Conservation (phyloP, 2,113 vertebrate species). For the Chunga burmeisteri region DNA sequence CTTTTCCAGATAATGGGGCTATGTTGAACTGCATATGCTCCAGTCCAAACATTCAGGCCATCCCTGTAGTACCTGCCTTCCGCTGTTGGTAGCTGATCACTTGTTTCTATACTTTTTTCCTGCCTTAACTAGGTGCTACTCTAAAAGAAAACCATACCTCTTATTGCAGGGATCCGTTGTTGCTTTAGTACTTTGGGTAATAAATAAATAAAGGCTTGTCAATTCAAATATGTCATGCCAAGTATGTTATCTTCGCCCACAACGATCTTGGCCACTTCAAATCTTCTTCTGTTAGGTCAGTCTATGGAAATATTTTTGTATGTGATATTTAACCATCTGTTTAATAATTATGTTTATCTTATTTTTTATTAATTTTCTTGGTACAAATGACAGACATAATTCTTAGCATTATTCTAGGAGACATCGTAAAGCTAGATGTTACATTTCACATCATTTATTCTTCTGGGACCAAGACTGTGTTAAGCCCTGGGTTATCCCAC, state of each 20-base stretch:
- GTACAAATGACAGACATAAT: neutral
- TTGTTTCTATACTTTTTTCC: neutral
- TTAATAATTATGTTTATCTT: neutral
- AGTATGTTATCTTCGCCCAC: neutral
- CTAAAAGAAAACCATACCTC: neutral
- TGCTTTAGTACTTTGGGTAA: neutral
- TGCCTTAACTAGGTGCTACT: neutral
- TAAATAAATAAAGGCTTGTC: neutral
- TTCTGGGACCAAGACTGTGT: neutral
- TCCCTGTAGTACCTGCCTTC: neutral
- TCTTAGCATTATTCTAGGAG: neutral
- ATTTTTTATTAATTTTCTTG: neutral
- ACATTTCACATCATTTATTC: neutral
- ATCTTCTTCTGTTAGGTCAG: neutral
- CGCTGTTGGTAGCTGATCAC: neutral
- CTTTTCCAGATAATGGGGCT: neutral
- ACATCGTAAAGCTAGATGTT: neutral
- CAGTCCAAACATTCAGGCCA: neutral
- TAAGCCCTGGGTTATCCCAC: neutral
- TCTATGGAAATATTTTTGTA: neutral
- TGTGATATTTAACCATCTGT: neutral
- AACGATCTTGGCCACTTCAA: neutral
- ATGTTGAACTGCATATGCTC: neutral
- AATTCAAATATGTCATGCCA: neutral
- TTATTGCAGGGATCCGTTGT: neutral